phyloP scores from a whole-genome alignment of 2,797 vertebrate species.

The Chlorospingus flavigularis region DNA sequence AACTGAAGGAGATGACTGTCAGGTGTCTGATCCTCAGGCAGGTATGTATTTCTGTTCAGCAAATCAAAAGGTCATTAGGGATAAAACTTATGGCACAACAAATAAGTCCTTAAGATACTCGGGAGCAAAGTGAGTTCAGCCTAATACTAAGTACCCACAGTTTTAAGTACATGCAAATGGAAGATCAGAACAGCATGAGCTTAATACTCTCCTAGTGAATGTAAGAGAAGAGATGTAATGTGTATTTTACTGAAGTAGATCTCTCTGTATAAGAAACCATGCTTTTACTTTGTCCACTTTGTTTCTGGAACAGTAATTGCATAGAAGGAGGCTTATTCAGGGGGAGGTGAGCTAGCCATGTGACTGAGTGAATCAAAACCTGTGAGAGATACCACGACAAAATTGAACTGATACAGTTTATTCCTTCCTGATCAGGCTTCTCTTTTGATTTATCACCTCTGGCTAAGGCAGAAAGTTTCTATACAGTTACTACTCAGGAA shows the following conservation, averaged over 20 bases:
- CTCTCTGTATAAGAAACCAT: neutral
- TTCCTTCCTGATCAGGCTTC: slow-evolving; percentile 76
- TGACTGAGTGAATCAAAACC: neutral
- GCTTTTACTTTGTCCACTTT: neutral
- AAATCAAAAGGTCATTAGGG: neutral
- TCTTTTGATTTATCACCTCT: slow-evolving; percentile 90
- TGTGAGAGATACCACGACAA: neutral
- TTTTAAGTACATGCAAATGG: rapidly evolving
- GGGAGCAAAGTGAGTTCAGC: neutral
- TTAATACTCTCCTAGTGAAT: neutral
- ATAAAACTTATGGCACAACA: neutral
- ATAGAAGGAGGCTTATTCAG: neutral
- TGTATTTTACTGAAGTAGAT: neutral
- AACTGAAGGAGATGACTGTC: slow-evolving; percentile 86
- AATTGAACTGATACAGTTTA: neutral
- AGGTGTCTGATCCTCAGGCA: slow-evolving; percentile 87
- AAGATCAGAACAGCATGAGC: neutral
- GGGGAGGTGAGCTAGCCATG: neutral
- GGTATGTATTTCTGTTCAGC: slow-evolving; percentile 75
- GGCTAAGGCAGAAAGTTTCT: slow-evolving; percentile 73
- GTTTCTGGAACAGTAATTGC: neutral
- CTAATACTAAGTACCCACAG: neutral
- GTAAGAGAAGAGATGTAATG: neutral
- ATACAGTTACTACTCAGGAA: slow-evolving; percentile 69
- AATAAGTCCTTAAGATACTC: neutral